phyloP scores from a whole-genome alignment of 64 coral and sea anemone species.

The Dendronephthya gigantea region DNA sequence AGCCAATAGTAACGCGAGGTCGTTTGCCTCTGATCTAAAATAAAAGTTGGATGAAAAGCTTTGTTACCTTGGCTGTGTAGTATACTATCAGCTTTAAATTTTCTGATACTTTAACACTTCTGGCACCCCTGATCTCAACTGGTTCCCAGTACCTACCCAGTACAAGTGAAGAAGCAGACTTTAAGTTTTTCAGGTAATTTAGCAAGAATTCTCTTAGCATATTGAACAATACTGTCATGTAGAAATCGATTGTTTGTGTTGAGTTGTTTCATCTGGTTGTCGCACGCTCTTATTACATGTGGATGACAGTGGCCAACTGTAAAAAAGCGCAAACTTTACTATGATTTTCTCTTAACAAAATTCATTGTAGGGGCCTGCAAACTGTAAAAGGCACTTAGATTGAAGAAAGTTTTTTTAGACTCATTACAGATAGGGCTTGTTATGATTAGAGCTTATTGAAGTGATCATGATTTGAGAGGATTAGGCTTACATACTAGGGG shows the following conservation, averaged over 20 bases:
- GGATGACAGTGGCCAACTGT: slow-evolving; percentile 87
- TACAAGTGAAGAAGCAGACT: slow-evolving; percentile 78
- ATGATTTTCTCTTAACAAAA: too few relatives aligned
- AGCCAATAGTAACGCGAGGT: slow-evolving; percentile 83
- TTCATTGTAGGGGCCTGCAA: too few relatives aligned
- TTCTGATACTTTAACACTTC: too few relatives aligned
- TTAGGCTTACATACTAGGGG: too few relatives aligned
- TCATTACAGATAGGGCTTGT: too few relatives aligned
- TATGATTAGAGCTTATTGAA: too few relatives aligned
- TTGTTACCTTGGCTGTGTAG: not conserved
- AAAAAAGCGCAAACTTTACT: not conserved
- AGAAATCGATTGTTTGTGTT: slow-evolving; percentile 95
- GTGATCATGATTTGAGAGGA: too few relatives aligned
- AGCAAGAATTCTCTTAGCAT: slow-evolving; percentile 59
- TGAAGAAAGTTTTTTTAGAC: too few relatives aligned
- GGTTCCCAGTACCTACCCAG: slow-evolving; percentile 51
- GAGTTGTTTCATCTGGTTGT: slow-evolving; percentile 68
- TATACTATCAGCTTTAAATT: too few relatives aligned
- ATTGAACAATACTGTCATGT: slow-evolving; percentile 87
- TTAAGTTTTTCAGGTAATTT: slow-evolving; percentile 60
- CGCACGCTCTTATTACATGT: slow-evolving; percentile 56
- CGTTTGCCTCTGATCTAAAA: slow-evolving; percentile 95
- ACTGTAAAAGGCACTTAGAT: too few relatives aligned
- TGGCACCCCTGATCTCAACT: too few relatives aligned
- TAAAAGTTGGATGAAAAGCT: not conserved